Evolutionary conservation across 2,113 vertebrate species (phyloP).

Genomic region (Dryoscopus gambensis): DNA sequence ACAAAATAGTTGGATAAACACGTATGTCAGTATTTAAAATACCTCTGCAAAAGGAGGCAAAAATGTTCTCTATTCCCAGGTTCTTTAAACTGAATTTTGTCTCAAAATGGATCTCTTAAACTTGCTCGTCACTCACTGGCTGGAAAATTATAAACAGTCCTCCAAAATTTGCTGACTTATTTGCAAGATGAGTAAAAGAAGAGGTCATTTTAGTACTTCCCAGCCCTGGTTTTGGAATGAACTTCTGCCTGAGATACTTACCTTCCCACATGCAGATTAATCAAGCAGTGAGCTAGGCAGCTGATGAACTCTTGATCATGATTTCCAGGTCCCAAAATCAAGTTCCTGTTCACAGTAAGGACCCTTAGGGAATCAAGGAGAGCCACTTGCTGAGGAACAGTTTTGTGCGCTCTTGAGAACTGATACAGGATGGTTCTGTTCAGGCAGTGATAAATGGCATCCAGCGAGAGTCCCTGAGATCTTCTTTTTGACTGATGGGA

Average conservation of each 20-base stretch:
- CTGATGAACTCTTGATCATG: conserved; percentile 98
- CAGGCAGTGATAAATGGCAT: conserved; percentile 94
- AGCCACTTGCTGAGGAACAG: conserved; percentile 94
- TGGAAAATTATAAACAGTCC: background rate
- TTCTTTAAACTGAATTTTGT: background rate
- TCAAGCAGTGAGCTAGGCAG: conserved; percentile 94
- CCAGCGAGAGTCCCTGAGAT: conserved; percentile 92
- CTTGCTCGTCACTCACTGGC: background rate
- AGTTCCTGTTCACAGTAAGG: conserved; percentile 93
- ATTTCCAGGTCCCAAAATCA: conserved; percentile 94
- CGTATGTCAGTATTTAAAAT: background rate
- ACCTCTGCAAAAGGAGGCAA: background rate
- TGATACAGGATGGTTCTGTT: conserved; percentile 98
- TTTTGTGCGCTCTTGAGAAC: conserved; percentile 95
- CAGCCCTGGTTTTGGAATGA: background rate
- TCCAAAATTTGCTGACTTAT: background rate
- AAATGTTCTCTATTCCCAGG: background rate
- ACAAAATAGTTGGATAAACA: background rate
- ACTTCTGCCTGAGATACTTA: conserved; percentile 40
- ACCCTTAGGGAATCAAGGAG: conserved; percentile 91
- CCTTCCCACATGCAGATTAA: conserved; percentile 93
- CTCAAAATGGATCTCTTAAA: background rate
- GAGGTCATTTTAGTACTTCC: background rate
- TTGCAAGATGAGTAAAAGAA: background rate
- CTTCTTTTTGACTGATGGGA: conserved; percentile 88